Percentiles rank a stretch among this genome's conserved stretches.
These are phyloP conservation scores for Craniophora ligustri DNA, from an alignment of 2,888 invertebrate species.

Conservation along the genomic window DNA sequence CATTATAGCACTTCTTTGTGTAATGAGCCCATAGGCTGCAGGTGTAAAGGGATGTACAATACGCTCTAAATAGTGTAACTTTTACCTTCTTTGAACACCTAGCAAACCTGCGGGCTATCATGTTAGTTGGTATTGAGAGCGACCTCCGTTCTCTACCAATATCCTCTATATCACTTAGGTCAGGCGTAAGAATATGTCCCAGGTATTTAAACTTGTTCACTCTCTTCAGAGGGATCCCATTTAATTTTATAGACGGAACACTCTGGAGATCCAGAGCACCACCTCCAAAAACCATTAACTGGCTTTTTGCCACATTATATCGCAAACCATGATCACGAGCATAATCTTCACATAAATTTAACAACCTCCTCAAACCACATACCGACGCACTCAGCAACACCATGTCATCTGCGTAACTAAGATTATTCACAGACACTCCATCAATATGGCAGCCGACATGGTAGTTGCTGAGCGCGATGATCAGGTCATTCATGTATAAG, in stretches of 20 bases:
- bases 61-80: background rate
- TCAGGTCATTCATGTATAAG: no score
- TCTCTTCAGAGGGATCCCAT: constrained; percentile 1
- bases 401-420: constrained; percentile 6
- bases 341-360: constrained; percentile 2
- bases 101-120: constrained; percentile 9
- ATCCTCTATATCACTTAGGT: background rate
- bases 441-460: constrained; percentile 5
- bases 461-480: background rate
- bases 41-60: background rate
- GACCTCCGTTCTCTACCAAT: constrained; percentile 8
- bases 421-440: constrained; percentile 3
- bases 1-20: no score
- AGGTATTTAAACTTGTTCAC: constrained; percentile 5
- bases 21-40: no score
- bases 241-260: constrained; percentile 1
- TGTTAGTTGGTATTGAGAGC: constrained; percentile 5
- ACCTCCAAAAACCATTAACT: constrained; percentile 1
- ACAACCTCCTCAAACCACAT: constrained; percentile 1
- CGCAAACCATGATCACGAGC: constrained; percentile 6
- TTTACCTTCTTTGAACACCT: background rate
- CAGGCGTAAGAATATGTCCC: constrained; percentile 2
- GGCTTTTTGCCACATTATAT: constrained; percentile 6
- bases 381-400: constrained; percentile 6
- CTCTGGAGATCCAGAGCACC: background rate